Base-by-base conservation (phyloP, 2,888 invertebrate species). In the Anthophora plumipes region DNA sequence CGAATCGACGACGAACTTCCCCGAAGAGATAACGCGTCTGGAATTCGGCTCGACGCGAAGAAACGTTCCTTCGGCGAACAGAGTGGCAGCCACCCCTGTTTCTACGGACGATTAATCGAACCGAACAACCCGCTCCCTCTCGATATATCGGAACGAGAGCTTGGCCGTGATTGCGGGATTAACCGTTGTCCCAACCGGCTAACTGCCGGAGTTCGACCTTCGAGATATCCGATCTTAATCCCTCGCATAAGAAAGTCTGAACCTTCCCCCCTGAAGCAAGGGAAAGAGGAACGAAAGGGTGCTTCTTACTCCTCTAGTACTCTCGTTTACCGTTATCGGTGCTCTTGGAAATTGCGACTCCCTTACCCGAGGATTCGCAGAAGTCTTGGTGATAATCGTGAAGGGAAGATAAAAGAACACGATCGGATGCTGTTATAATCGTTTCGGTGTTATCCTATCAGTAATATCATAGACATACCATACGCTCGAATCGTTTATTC, bases 191-290 rank as follows among this genome's bases (percentile, higher is more conserved):
- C 75, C 66, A 46, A 20, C 31, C 66, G 67, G 41, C 57, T 67
- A 80, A 78, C 77, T 46, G 70, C 50, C 11, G 64, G 43, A 59
- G 54, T 68, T 75, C 76, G 55, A 60, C 57, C 74, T 59, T 61
- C 67, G 57, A 81, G 77, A 85, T 83, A 86, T 69, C 82, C 77
- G 72, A 79, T 72, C 83, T 83, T 88, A 83, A 88, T 86, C 77
- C 77, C 48, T 39, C 46, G 41, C 78, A 68, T 70, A 77, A 55
- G 74, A 63, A 85, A 85, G 68, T 78, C 68, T 69, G 72, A 50
- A 31, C 64, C n/a, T n/a, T n/a, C n/a, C 64, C 50, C 31, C 31
- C 31, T 1, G 4, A 72, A 69, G n/a, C 59, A 52, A 25, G 20
- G 67, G 59, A 39, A 17, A 22, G 63, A 8, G 48, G 31, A 43